These are phyloP conservation scores for Himalopsyche japonica DNA, from an alignment of 2,888 invertebrate genomes.

Conservation along the genomic window DNA sequence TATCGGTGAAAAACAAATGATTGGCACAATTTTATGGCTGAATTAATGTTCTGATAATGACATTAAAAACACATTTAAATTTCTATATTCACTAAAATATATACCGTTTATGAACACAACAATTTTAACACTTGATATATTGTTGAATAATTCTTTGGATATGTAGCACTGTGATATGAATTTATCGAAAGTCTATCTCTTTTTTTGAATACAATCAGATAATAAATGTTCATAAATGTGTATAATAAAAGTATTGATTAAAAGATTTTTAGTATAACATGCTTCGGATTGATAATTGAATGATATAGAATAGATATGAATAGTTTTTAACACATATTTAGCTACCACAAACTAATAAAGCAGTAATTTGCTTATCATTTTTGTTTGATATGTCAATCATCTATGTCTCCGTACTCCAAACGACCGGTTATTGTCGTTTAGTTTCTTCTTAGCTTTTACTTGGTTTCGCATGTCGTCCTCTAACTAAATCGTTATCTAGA, in stretches of 20 bases:
- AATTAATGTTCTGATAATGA: not conserved
- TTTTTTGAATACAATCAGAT: not conserved
- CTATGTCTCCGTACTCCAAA: constrained; percentile 27
- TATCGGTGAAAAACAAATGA: not conserved
- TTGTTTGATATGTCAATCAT: constrained; percentile 17
- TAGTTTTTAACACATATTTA: not conserved
- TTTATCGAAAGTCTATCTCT: too few relatives aligned
- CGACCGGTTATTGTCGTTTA: constrained; percentile 16
- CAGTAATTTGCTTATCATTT: not conserved
- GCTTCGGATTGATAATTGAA: not conserved
- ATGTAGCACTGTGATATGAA: too few relatives aligned
- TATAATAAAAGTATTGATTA: too few relatives aligned
- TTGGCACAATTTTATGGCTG: not conserved
- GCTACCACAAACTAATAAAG: not conserved
- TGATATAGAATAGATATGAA: constrained; percentile 19
- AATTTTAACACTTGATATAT: too few relatives aligned
- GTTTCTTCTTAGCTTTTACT: constrained; percentile 37
- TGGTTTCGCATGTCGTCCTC: constrained; percentile 35
- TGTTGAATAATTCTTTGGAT: too few relatives aligned
- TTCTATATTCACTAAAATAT: not conserved
- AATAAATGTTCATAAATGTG: too few relatives aligned
- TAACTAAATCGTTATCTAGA: not conserved
- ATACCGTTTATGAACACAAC: too few relatives aligned
- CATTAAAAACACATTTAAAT: not conserved
- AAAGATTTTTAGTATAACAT: not conserved